Evolutionary conservation across 2,797 vertebrate genomes (phyloP), one percentile per base, ranked within the genome.

Genomic region (Channa striata): DNA sequence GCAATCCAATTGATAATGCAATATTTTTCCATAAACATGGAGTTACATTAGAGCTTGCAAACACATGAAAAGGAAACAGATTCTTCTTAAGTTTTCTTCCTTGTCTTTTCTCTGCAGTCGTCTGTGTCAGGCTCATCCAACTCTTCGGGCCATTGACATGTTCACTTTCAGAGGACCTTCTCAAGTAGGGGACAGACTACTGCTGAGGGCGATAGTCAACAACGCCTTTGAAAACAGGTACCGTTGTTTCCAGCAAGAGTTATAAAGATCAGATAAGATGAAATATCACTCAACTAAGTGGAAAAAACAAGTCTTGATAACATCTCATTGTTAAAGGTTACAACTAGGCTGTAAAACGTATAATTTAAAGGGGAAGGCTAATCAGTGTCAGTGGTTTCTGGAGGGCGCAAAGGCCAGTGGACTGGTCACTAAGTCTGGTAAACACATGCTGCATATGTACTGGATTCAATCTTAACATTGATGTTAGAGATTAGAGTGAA

Each of bases 111-210:
- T 43, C 8, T 19, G n/a, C 66, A 99, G 97, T 74, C 97, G 97
- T 14, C 92, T 99, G 67, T 96, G 96, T 83, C 94, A 92, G 3
- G 94, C 94, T 60, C 94, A 97, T 74, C 96, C 97, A 7, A 97
- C 95, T 0, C 92, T 99, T 76, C 93, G 91, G 61, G 77, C 94
- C 73, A 97, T 99, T 0, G 97, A 99, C 92, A 99, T 99, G 97
- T 99, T 99, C 89, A 96, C 96, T 58, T 99, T 99, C 77, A 93
- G 97, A 72, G 97, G 95, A 14, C 97, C 96, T 0, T 98, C 97
- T 0, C 95, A 97, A 13, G 94, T 99, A 0, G 97, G 97, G 8
- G 97, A 98, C 84, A 93, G 96, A 0, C 90, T 99, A 78, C 92
- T 96, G 60, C 90, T 98, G 59, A 96, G 94, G 77, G 95, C 97